Percentiles rank a stretch among this genome's conserved stretches.
Conservation (phyloP, 2,888 invertebrate genomes). For the Pinctada fucata region DNA sequence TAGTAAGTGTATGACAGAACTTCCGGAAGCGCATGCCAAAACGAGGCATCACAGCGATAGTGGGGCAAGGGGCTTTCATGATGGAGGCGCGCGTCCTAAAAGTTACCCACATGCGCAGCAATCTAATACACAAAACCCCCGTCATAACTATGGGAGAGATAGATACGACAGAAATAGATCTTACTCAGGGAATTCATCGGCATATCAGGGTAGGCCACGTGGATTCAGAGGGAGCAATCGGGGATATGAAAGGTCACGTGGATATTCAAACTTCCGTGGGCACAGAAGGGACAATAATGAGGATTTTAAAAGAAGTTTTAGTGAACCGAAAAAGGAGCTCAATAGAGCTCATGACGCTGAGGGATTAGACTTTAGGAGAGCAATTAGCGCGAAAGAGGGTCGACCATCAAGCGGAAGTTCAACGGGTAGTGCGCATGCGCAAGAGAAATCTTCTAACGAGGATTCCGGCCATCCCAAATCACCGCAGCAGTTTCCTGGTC, state of each 20-base stretch:
- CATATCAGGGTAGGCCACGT: constrained; percentile 17
- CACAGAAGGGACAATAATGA: constrained; percentile 7
- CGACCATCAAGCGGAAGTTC: constrained; percentile 10
- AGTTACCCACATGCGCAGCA: neutral
- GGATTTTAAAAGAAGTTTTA: constrained; percentile 36
- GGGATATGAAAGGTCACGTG: constrained; percentile 10
- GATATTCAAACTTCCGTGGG: constrained; percentile 8
- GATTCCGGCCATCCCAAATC: neutral
- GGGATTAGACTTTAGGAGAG: neutral
- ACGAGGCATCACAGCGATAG: constrained; percentile 15
- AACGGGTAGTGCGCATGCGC: neutral
- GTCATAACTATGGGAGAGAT: neutral
- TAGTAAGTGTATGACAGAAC: constrained; percentile 49
- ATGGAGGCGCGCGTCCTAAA: neutral
- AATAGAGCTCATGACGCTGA: neutral
- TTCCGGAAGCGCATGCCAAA: constrained; percentile 12
- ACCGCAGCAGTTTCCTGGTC: neutral
- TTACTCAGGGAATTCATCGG: neutral
- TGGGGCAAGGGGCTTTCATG: constrained; percentile 19
- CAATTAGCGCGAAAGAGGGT: constrained; percentile 20
- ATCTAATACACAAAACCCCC: neutral
- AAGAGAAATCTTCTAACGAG: neutral
- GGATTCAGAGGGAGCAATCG: constrained; percentile 31
- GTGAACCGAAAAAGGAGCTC: constrained; percentile 34
- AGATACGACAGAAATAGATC: constrained; percentile 17